Base-by-base conservation (phyloP, 2,888 invertebrate species). In the Prosapia bicincta region DNA sequence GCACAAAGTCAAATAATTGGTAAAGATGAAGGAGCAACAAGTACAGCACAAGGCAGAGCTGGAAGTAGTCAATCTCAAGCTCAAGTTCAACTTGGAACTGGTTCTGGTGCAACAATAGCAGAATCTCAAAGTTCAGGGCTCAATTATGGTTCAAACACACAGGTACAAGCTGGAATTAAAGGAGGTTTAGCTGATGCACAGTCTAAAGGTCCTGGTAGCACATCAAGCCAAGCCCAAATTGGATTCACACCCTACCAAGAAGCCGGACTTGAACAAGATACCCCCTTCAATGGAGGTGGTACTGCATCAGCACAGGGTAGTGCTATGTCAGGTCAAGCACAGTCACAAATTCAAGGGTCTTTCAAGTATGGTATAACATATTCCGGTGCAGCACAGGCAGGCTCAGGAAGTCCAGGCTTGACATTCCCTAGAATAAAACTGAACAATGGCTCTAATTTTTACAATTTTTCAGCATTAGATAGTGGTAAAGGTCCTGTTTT, bases 151-250 rank as follows among this genome's bases (percentile, higher is more conserved):
- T 93, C 92, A 0, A 91, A 91, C 83, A 90, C 91, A 3, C 90
- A 93, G 87, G 93, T 95, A 0, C 92, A 93, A 85, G 94, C 94
- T 2, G 92, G 93, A 78, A 88, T 90, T 30, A 92, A 91, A 84
- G 95, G 95, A 23, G 95, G 95, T 3, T 89, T 94, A 87, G 94
- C 95, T 1, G 94, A 95, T 83, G 93, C 95, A 0, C 94, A 95
- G 86, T 93, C 95, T 0, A 91, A 91, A 81, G 95, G 94, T 0
- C 92, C 93, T 1, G 95, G 94, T 3, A 92, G 91, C 81, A 94
- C 95, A 0, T 94, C 93, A 0, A 95, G 94, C 32, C 95, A 95
- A 86, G 95, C 95, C 2, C 95, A 95, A 85, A 94, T 95, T 77
- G 95, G 94, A 0, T 95, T 95, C 82, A 90, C 91, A 72, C 95